Percentiles rank a stretch among this genome's conserved stretches.
Conservation (phyloP, 2,888 invertebrate genomes). For the Euspilapteryx auroguttella region DNA sequence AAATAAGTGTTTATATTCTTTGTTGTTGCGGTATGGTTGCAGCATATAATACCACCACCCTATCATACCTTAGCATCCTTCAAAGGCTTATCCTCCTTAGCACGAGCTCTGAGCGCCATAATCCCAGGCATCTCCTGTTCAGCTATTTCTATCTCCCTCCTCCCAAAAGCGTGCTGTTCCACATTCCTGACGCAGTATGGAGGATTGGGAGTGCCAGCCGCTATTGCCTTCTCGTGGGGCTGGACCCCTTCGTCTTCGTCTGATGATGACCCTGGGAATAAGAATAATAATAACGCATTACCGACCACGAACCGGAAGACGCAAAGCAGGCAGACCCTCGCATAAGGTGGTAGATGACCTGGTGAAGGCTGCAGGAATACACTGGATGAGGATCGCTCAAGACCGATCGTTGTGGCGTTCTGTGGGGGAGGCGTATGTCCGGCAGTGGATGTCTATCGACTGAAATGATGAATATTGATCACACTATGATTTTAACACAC, state of each 20-base stretch:
- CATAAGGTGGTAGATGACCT: no score
- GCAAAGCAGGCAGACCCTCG: no score
- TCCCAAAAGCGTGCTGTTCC: slow-evolving; percentile 89
- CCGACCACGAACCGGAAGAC: no score
- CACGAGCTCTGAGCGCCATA: slow-evolving; percentile 90
- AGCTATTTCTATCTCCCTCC: slow-evolving; percentile 96
- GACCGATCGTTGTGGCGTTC: no score
- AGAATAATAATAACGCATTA: neutral
- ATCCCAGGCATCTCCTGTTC: slow-evolving; percentile 99
- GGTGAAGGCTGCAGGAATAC: no score
- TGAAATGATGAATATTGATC: no score
- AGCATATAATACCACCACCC: neutral
- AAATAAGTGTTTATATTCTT: no score
- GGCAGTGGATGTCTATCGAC: no score
- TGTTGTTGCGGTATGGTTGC: no score
- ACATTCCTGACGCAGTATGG: slow-evolving; percentile 96
- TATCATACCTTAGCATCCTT: slow-evolving; percentile 80
- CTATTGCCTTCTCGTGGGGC: slow-evolving; percentile 91
- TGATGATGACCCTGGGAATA: slow-evolving; percentile 81
- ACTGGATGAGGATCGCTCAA: no score
- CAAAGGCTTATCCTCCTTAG: slow-evolving; percentile 90
- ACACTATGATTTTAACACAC: no score
- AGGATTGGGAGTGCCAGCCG: slow-evolving; percentile 78
- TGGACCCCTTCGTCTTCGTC: slow-evolving; percentile 87
- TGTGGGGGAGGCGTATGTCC: no score